These are phyloP conservation scores for Psammodynastes pulverulentus DNA, from an alignment of 2,113 vertebrate species.

Conservation along the genomic window DNA sequence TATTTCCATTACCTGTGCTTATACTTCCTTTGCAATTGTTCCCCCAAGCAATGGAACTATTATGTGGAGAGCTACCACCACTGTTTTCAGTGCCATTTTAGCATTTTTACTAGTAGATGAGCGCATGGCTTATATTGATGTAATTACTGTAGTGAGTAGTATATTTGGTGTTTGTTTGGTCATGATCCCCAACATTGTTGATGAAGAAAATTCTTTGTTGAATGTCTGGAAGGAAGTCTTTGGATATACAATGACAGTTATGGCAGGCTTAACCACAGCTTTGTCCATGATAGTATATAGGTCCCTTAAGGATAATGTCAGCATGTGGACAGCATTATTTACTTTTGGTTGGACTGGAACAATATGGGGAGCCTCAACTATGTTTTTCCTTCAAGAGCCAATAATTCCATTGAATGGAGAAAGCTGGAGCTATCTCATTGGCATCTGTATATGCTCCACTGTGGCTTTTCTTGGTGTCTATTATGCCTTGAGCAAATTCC, in stretches of 20 bases:
- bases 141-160: slow-evolving; percentile 86
- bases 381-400: slow-evolving; percentile 97
- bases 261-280: slow-evolving; percentile 93
- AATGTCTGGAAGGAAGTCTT: slow-evolving; percentile 97
- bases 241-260: slow-evolving; percentile 95
- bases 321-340: slow-evolving; percentile 98
- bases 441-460: slow-evolving; percentile 94
- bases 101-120: slow-evolving; percentile 94
- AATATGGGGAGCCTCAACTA: slow-evolving; percentile 92
- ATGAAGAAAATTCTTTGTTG: slow-evolving; percentile 85
- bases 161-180: slow-evolving; percentile 91
- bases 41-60: slow-evolving; percentile 95
- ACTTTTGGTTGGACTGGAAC: slow-evolving; percentile 98
- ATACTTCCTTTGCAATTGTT: slow-evolving; percentile 97
- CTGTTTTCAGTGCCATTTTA: slow-evolving; percentile 91
- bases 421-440: slow-evolving; percentile 94
- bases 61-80: slow-evolving; percentile 97
- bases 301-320: slow-evolving; percentile 92
- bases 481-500: slow-evolving; percentile 93
- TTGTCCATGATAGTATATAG: slow-evolving; percentile 97
- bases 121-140: slow-evolving; percentile 84
- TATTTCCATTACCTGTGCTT: slow-evolving; percentile 97
- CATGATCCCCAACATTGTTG: slow-evolving; percentile 91
- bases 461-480: slow-evolving; percentile 96
- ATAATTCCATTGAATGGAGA: slow-evolving; percentile 92